phyloP scores from a whole-genome alignment of 2,113 vertebrate species.

The Talpa occidentalis region DNA sequence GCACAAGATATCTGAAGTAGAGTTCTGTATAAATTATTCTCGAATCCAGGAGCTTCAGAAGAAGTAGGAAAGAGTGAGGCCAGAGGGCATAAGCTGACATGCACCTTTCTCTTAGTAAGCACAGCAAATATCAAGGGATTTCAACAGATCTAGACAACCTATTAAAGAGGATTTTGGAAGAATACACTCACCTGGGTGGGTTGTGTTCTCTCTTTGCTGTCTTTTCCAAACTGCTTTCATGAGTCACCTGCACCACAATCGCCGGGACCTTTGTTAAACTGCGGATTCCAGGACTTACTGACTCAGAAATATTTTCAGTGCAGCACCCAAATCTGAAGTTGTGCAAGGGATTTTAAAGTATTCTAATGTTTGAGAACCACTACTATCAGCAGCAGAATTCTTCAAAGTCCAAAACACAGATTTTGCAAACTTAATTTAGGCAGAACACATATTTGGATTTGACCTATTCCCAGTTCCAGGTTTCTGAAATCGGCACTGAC shows the following conservation, averaged over 20 bases:
- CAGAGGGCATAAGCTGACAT: not conserved
- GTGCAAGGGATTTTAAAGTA: not conserved
- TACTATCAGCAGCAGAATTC: not conserved
- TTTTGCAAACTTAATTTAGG: not conserved
- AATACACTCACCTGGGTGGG: not conserved
- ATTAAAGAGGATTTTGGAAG: constrained; percentile 1
- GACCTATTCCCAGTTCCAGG: not conserved
- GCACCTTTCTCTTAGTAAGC: not conserved
- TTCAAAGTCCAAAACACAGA: not conserved
- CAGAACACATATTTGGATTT: not conserved
- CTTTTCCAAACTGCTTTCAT: not conserved
- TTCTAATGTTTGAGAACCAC: not conserved
- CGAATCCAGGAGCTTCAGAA: not conserved
- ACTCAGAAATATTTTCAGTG: not conserved
- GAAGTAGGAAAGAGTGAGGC: not conserved
- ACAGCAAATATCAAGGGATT: not conserved
- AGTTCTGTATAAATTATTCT: constrained; percentile 32
- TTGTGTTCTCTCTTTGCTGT: not conserved
- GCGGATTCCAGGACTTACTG: not conserved
- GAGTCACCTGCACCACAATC: not conserved
- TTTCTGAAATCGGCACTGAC: not conserved
- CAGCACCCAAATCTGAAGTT: not conserved
- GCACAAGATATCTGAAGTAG: constrained; percentile 1
- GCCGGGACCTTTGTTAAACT: not conserved
- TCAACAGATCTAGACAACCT: not conserved